These are phyloP conservation scores for Phaedon cochleariae DNA, from an alignment of 2,888 invertebrate species.

Conservation along the genomic window DNA sequence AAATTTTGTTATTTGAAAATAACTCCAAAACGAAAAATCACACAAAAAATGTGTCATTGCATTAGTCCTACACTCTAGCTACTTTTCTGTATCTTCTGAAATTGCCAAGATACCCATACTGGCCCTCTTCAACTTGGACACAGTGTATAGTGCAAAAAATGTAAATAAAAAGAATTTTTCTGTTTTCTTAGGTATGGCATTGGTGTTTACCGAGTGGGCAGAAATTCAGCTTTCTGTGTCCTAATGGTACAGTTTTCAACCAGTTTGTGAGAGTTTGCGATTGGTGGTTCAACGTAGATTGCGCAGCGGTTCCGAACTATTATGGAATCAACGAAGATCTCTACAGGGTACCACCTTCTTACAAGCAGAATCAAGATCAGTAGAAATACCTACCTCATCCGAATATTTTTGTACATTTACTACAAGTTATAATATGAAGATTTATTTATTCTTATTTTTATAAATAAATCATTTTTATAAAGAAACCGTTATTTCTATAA, in stretches of 20 bases:
- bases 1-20: no score
- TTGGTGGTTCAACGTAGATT: conserved; percentile 89
- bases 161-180: no score
- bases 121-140: no score
- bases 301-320: conserved; percentile 72
- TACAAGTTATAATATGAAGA: not conserved
- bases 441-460: conserved; percentile 19
- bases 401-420: not conserved
- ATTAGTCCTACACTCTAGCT: no score
- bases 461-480: conserved; percentile 18
- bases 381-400: conserved; percentile 15
- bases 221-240: conserved; percentile 85
- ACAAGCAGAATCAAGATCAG: conserved; percentile 37
- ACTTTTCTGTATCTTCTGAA: no score
- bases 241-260: conserved; percentile 88
- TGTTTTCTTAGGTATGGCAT: conserved; percentile 82
- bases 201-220: conserved; percentile 87
- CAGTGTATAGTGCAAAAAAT: no score
- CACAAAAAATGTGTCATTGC: no score
- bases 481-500: no score
- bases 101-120: no score
- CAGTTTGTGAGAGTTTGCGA: conserved; percentile 83
- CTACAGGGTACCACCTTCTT: conserved; percentile 67
- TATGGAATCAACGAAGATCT: conserved; percentile 85
- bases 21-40: no score